A percentile compares a stretch with the other conserved stretches of the same genome.
phyloP scores from a whole-genome alignment of 2,888 invertebrate species.

The Phorcus lineatus region DNA sequence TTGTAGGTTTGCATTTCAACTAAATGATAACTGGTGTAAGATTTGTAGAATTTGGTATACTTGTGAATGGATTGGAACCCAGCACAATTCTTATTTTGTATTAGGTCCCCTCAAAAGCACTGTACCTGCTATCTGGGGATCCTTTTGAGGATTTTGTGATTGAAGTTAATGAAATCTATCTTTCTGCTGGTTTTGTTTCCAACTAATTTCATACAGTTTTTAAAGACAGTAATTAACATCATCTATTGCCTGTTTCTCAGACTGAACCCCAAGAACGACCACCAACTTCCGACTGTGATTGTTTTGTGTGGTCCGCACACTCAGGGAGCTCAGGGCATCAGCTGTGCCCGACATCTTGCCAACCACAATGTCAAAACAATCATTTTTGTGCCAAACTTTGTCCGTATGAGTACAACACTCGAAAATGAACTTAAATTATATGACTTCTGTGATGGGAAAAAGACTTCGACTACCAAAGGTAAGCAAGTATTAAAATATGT shows the following conservation, averaged over 20 bases:
- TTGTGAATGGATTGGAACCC: too few species aligned
- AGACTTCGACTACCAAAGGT: constrained; percentile 69
- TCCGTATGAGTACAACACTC: constrained; percentile 71
- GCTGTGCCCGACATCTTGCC: constrained; percentile 85
- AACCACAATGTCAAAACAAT: constrained; percentile 87
- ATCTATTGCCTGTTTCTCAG: constrained; percentile 71
- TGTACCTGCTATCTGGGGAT: too few species aligned
- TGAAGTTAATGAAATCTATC: too few species aligned
- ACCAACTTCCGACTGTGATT: constrained; percentile 89
- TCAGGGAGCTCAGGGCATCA: constrained; percentile 82
- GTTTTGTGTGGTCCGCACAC: constrained; percentile 84
- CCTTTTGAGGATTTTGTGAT: too few species aligned
- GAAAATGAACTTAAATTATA: constrained; percentile 82
- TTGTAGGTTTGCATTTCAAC: too few species aligned
- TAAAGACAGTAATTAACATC: too few species aligned
- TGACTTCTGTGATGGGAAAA: constrained; percentile 79
- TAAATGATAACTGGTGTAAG: too few species aligned
- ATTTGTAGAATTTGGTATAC: too few species aligned
- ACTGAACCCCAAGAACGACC: constrained; percentile 89
- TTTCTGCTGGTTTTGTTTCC: too few species aligned
- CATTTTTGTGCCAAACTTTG: constrained; percentile 78
- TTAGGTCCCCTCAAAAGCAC: too few species aligned
- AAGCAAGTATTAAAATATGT: neutral
- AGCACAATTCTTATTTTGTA: too few species aligned
- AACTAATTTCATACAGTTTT: too few species aligned